Evolutionary conservation across 1,140 invertebrate genomes (phyloP).

Genomic region (Brachionus calyciflorus): DNA sequence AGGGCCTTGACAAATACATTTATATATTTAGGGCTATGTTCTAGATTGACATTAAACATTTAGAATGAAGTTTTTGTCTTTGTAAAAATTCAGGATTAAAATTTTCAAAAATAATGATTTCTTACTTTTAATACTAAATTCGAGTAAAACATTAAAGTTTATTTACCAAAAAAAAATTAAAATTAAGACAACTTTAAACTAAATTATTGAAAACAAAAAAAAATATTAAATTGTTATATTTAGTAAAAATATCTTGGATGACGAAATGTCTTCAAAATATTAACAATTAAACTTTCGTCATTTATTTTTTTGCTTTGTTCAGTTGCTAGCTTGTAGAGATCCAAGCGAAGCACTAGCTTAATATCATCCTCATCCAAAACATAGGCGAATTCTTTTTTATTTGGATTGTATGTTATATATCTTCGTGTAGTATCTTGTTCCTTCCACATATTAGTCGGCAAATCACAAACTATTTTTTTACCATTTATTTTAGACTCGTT

Average conservation of each 20-base stretch:
- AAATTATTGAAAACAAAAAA: too few relatives aligned
- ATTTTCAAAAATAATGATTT: too few relatives aligned
- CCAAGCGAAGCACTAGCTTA: constrained; percentile 18
- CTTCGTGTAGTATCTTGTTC: constrained; percentile 12
- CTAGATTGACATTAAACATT: too few relatives aligned
- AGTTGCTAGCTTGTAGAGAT: background rate
- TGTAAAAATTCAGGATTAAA: too few relatives aligned
- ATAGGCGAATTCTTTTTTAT: constrained; percentile 3
- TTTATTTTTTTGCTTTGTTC: background rate
- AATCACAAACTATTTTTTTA: constrained; percentile 7
- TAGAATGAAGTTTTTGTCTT: too few relatives aligned
- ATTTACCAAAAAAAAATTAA: too few relatives aligned
- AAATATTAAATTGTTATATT: too few relatives aligned
- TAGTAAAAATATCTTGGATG: constrained; percentile 39
- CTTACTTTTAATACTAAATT: too few relatives aligned
- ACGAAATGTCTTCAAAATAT: constrained; percentile 9
- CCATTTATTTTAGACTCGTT: background rate
- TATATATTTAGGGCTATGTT: too few relatives aligned
- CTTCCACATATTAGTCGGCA: constrained; percentile 26
- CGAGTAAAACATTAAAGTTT: too few relatives aligned
- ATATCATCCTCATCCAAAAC: constrained; percentile 17
- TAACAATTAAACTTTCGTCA: constrained; percentile 16
- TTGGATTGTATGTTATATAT: background rate
- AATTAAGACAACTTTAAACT: too few relatives aligned
- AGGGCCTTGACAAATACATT: too few relatives aligned